phyloP scores from a whole-genome alignment of 2,888 invertebrate species.

The Diarsia mendica region DNA sequence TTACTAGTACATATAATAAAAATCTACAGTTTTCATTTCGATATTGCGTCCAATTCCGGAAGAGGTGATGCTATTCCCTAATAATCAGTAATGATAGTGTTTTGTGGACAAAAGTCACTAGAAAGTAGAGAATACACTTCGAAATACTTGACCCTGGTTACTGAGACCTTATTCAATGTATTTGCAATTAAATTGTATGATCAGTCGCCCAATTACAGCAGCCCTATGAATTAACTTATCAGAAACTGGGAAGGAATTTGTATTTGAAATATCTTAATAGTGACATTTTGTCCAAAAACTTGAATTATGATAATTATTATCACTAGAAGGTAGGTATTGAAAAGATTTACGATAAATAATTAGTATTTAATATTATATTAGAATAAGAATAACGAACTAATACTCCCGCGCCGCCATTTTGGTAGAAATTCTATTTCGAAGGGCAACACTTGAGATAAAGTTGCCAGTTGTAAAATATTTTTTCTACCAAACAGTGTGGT shows the following conservation, averaged over 20 bases:
- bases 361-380: slow-evolving; percentile 60
- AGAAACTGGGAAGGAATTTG: background rate
- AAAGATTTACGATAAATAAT: slow-evolving; percentile 62
- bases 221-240: background rate
- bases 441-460: slow-evolving; percentile 37
- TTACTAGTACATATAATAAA: slow-evolving; percentile 46
- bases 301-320: slow-evolving; percentile 50
- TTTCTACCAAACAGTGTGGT: slow-evolving; percentile 60
- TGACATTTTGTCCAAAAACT: slow-evolving; percentile 48
- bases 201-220: background rate
- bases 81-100: slow-evolving; percentile 29
- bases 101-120: slow-evolving; percentile 29
- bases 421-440: slow-evolving; percentile 56
- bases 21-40: slow-evolving; percentile 44
- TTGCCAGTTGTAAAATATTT: slow-evolving; percentile 37
- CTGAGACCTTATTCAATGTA: background rate
- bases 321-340: slow-evolving; percentile 52
- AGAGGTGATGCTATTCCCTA: slow-evolving; percentile 23
- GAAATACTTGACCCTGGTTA: background rate
- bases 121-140: background rate
- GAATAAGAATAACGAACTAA: slow-evolving; percentile 63
- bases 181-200: background rate
- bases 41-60: slow-evolving; percentile 53
- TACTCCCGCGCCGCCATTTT: slow-evolving; percentile 57
- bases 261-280: background rate